phyloP scores from a whole-genome alignment of 1,140 invertebrate genomes.

The Micrasema minimum region DNA sequence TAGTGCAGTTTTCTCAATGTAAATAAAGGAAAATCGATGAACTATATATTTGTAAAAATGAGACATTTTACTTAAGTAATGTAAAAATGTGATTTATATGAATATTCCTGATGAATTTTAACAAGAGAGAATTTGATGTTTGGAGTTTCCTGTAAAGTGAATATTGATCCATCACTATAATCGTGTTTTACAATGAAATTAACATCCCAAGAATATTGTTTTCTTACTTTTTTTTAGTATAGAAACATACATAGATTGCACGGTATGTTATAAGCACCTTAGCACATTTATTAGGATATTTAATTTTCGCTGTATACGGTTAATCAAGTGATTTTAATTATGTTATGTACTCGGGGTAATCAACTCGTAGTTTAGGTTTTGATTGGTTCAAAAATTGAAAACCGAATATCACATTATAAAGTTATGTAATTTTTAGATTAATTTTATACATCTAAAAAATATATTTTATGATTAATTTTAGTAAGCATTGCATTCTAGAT shows the following conservation, averaged over 20 bases:
- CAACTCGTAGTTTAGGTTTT: not conserved
- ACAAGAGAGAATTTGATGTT: too few relatives aligned
- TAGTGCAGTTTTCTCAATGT: too few relatives aligned
- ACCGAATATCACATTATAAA: not conserved
- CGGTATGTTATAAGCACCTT: slow-evolving; percentile 2
- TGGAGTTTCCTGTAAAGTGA: too few relatives aligned
- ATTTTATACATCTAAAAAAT: slow-evolving; percentile 29
- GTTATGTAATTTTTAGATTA: slow-evolving; percentile 28
- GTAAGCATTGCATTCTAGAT: slow-evolving; percentile 7
- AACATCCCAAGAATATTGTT: too few relatives aligned
- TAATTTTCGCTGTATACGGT: slow-evolving; percentile 13
- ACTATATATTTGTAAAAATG: too few relatives aligned
- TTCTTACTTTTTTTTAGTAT: not conserved
- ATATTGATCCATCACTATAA: too few relatives aligned
- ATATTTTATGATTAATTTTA: slow-evolving; percentile 29
- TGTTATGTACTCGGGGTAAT: not conserved
- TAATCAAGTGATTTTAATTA: not conserved
- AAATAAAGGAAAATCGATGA: too few relatives aligned
- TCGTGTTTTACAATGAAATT: too few relatives aligned
- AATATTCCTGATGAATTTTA: too few relatives aligned
- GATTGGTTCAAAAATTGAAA: not conserved
- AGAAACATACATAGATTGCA: not conserved
- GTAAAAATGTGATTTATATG: too few relatives aligned
- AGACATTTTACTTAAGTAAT: too few relatives aligned
- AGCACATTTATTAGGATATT: slow-evolving; percentile 20